Base-by-base conservation (phyloP, 2,888 invertebrate genomes). In the Synergus japonicus region DNA sequence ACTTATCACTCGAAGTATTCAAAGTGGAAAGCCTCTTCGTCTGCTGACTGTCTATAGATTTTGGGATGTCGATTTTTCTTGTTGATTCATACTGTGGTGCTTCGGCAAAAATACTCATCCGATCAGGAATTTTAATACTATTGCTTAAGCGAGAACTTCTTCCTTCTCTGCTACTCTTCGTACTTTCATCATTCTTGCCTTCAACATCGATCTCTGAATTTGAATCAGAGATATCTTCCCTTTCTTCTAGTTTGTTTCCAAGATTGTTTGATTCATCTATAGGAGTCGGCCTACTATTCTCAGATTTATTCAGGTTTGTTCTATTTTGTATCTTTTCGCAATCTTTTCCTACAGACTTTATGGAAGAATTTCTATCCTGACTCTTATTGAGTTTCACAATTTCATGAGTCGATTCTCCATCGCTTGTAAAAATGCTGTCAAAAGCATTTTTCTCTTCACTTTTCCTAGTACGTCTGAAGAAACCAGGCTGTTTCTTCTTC, bases 31-130 rank as follows among this genome's bases (percentile, higher is more conserved):
- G 10, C 43, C 41, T 66, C 10, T 2, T n/a, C n/a, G 4, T 8
- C 43, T n/a, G 9, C 2, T n/a, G 41, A 41, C 2, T 65, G 1
- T n/a, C 43, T 43, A 0, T n/a, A 43, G 4, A 43, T 66, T 66
- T 43, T n/a, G n/a, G 41, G 8, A 66, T 8, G 43, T 66, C 43
- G 9, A 66, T 43, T 66, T 66, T 66, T 18, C 66, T 44, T 9
- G 66, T 66, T n/a, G 66, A 66, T 66, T 66, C 66, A 41, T 18
- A 66, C 10, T 66, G n/a, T 43, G 43, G 66, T 10, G 9, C 9
- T 43, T 18, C 43, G 0, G 15, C n/a, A 43, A 66, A 43, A 43
- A 5, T 66, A 9, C 66, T 66, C 18, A 18, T 15, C 43, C 66
- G 43, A 43, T 66, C 66, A 37, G 65, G 66, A 1, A 66, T 1